phyloP scores from a whole-genome alignment of 2,113 vertebrate genomes.

The Ctenodactylus gundi region DNA sequence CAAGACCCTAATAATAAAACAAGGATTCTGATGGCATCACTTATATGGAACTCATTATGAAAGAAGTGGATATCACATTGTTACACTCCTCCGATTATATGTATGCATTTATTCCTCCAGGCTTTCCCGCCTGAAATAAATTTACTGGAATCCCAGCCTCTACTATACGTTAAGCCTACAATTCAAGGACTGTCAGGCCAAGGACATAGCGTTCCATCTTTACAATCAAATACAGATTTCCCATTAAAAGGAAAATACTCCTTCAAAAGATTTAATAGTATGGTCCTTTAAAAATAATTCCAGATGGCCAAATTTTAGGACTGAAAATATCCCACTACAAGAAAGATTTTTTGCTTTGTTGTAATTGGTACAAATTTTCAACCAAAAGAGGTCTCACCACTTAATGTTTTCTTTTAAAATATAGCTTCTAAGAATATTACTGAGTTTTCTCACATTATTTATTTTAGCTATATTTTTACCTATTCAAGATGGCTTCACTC shows the following conservation, averaged over 20 bases:
- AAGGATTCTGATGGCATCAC: not conserved
- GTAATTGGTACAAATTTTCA: conserved; percentile 50
- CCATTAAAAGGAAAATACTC: conserved; percentile 68
- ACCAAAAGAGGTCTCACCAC: not conserved
- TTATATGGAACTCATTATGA: conserved; percentile 33
- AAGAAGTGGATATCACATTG: conserved; percentile 28
- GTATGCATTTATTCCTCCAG: conserved; percentile 27
- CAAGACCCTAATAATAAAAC: not conserved
- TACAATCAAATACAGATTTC: conserved; percentile 79
- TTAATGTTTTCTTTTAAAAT: conserved; percentile 9
- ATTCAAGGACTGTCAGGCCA: conserved; percentile 44
- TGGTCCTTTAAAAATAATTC: conserved; percentile 74
- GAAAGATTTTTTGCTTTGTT: conserved; percentile 44
- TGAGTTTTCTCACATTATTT: conserved; percentile 15
- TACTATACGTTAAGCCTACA: conserved; percentile 68
- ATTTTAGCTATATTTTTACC: conserved; percentile 12
- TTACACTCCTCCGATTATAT: not conserved
- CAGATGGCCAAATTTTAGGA: conserved; percentile 72
- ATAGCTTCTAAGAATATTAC: not conserved
- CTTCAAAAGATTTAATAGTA: conserved; percentile 78
- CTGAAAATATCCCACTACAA: conserved; percentile 55
- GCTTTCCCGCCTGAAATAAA: conserved; percentile 47
- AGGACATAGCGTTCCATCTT: conserved; percentile 74
- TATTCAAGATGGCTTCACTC: conserved; percentile 23
- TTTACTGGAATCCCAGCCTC: conserved; percentile 34